phyloP scores from a whole-genome alignment of 2,797 vertebrate species.

The Decapterus maruadsi region DNA sequence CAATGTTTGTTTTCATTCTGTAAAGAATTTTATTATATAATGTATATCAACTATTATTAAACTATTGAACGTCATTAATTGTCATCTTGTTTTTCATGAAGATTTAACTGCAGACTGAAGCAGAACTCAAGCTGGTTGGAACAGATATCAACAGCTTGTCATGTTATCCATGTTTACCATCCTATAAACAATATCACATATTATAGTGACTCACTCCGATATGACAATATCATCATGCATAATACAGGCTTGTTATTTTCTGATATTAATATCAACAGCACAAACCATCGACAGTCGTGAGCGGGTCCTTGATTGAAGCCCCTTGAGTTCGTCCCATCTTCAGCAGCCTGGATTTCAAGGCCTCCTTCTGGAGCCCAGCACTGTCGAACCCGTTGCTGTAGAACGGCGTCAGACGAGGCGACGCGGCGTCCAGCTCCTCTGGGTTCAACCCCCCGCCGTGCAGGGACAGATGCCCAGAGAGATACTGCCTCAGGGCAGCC shows the following conservation, averaged over 20 bases:
- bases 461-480: conserved; percentile 78
- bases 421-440: conserved; percentile 65
- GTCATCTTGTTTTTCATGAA: too few relatives aligned
- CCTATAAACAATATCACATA: too few relatives aligned
- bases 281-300: conserved; percentile 88
- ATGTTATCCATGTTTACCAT: too few relatives aligned
- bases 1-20: too few relatives aligned
- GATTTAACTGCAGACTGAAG: too few relatives aligned
- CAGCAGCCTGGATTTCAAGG: conserved; percentile 39
- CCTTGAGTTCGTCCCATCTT: conserved; percentile 70
- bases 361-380: conserved; percentile 60
- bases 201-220: too few relatives aligned
- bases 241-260: background rate
- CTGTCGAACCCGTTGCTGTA: conserved; percentile 66
- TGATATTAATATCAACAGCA: conserved; percentile 19
- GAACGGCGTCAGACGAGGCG: conserved; percentile 53
- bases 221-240: too few relatives aligned
- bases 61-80: background rate
- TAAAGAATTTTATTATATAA: too few relatives aligned
- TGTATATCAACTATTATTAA: too few relatives aligned
- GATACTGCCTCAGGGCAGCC: conserved; percentile 81
- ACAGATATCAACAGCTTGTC: too few relatives aligned
- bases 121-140: too few relatives aligned
- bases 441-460: conserved; percentile 39
- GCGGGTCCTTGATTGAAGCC: conserved; percentile 70